These are phyloP conservation scores for Odontesthes bonariensis DNA, from an alignment of 2,113 vertebrate species.

Conservation along the genomic window DNA sequence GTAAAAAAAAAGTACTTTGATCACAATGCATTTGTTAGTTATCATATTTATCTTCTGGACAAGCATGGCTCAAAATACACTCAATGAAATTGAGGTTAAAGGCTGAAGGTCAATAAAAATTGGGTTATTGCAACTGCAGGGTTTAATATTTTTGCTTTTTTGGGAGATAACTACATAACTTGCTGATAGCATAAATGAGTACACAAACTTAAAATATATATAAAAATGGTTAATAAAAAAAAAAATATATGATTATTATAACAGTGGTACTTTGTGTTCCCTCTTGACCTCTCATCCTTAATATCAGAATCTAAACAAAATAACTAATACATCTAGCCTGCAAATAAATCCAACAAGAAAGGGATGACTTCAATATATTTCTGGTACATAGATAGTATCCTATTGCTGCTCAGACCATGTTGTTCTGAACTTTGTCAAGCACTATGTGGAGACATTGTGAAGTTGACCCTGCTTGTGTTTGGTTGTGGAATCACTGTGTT, in stretches of 20 bases:
- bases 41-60: slow-evolving; percentile 47
- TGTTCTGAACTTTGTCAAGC: slow-evolving; percentile 39
- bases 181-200: not conserved
- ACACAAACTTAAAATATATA: not conserved
- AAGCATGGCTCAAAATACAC: slow-evolving; percentile 41
- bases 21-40: slow-evolving; percentile 57
- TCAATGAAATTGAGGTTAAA: not conserved
- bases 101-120: not conserved
- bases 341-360: slow-evolving; percentile 4
- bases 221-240: not conserved
- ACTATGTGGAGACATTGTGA: slow-evolving; percentile 40
- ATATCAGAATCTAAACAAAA: slow-evolving; percentile 20
- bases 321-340: not conserved
- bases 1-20: slow-evolving; percentile 60
- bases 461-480: slow-evolving; percentile 60
- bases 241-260: not conserved
- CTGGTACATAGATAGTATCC: slow-evolving; percentile 44
- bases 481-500: slow-evolving; percentile 59
- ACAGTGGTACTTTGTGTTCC: not conserved
- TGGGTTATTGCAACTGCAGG: not conserved
- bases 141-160: not conserved
- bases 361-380: slow-evolving; percentile 11
- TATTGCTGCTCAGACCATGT: slow-evolving; percentile 25
- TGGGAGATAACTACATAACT: not conserved
- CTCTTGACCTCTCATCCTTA: not conserved